Evolutionary conservation across 2,113 vertebrate species (phyloP).

Genomic region (Syrmaticus mikado): DNA sequence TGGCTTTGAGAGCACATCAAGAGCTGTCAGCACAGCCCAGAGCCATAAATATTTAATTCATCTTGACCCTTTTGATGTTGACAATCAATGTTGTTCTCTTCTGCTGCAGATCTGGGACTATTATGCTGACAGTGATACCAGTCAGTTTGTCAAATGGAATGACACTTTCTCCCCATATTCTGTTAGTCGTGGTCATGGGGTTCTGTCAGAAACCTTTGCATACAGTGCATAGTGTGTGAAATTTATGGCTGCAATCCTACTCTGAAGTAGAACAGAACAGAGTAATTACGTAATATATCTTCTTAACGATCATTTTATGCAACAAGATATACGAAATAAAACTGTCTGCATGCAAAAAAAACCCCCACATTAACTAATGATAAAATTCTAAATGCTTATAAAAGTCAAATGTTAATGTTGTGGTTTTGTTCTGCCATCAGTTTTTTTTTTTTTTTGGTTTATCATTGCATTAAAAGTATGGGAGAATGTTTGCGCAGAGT

Average conservation of each 20-base stretch:
- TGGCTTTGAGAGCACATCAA: constrained; percentile 12
- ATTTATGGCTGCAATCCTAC: background rate
- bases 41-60: constrained; percentile 34
- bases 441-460: background rate
- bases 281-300: constrained; percentile 3
- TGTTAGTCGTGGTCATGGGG: constrained; percentile 26
- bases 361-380: background rate
- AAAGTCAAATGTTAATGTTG: background rate
- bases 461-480: background rate
- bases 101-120: constrained; percentile 48
- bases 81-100: constrained; percentile 48
- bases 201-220: constrained; percentile 44
- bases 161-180: constrained; percentile 31
- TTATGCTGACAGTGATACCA: constrained; percentile 52
- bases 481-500: background rate
- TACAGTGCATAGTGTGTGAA: background rate
- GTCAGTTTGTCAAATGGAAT: constrained; percentile 62
- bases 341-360: background rate
- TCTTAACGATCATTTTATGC: constrained; percentile 19
- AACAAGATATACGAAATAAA: constrained; percentile 32
- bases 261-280: background rate
- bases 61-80: constrained; percentile 66
- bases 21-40: constrained; percentile 58
- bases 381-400: background rate
- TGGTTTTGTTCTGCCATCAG: background rate